Percentiles rank a stretch among this genome's conserved stretches.
Conservation (phyloP, 2,888 invertebrate genomes). For the Macrostomum cliftonense region DNA sequence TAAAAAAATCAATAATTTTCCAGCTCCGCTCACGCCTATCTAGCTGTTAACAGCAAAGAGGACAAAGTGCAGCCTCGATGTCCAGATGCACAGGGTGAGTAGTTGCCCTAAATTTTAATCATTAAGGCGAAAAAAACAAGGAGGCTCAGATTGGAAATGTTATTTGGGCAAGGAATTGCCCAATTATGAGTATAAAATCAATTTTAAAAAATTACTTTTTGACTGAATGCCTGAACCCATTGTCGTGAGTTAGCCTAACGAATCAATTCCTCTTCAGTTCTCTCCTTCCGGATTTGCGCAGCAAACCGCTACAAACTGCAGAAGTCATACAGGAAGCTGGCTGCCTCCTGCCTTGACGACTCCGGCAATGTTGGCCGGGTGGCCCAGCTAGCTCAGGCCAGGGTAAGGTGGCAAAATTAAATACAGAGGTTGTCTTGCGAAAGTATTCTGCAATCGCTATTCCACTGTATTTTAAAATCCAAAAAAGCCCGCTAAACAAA, state of each 20-base stretch:
- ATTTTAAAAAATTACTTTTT: too few relatives aligned
- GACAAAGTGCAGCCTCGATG: slow-evolving; percentile 22
- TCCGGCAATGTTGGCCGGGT: slow-evolving; percentile 20
- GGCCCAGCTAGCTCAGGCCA: slow-evolving; percentile 20
- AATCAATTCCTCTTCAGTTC: slow-evolving; percentile 18
- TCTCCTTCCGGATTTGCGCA: slow-evolving; percentile 27
- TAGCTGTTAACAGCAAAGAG: not conserved
- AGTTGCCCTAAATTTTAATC: too few relatives aligned
- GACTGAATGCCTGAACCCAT: too few relatives aligned
- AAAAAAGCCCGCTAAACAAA: too few relatives aligned
- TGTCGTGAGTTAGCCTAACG: not conserved
- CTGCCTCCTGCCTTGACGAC: slow-evolving; percentile 17
- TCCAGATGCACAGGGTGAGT: slow-evolving; percentile 26
- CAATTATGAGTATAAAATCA: too few relatives aligned
- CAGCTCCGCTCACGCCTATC: slow-evolving; percentile 5
- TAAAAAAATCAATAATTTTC: not conserved
- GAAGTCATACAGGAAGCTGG: slow-evolving; percentile 23
- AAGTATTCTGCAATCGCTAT: too few relatives aligned
- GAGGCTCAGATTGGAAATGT: too few relatives aligned
- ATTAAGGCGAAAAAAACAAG: too few relatives aligned
- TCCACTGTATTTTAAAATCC: too few relatives aligned
- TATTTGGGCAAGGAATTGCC: too few relatives aligned
- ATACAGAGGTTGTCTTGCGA: not conserved
- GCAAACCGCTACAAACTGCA: slow-evolving; percentile 32
- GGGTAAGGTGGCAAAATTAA: slow-evolving; percentile 16